phyloP scores from a whole-genome alignment of 2,113 vertebrate species.

The Amazona guildingii region DNA sequence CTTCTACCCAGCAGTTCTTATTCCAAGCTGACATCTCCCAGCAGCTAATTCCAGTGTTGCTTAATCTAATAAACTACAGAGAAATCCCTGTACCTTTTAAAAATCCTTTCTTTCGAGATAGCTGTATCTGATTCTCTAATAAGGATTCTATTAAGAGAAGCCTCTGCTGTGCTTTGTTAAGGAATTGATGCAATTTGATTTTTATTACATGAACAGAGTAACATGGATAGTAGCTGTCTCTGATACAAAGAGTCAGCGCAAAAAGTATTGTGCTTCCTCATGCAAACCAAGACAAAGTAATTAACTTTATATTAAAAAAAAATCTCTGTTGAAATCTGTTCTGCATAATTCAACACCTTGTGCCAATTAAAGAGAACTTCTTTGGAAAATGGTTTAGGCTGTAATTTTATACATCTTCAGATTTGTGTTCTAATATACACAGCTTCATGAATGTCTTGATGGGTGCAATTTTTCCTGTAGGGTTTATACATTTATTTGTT shows the following conservation, averaged over 20 bases:
- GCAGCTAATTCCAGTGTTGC: constrained; percentile 22
- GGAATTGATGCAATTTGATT: constrained; percentile 69
- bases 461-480: constrained; percentile 15
- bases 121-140: constrained; percentile 56
- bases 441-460: constrained; percentile 26
- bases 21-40: constrained; percentile 1
- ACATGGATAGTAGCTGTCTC: constrained; percentile 41
- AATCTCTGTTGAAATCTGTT: constrained; percentile 45
- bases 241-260: constrained; percentile 15
- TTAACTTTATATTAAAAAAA: constrained; percentile 62
- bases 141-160: constrained; percentile 56
- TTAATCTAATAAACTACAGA: constrained; percentile 52
- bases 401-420: constrained; percentile 18
- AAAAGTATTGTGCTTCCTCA: constrained; percentile 44
- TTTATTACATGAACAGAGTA: constrained; percentile 62
- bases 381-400: constrained; percentile 27
- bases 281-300: constrained; percentile 60
- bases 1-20: constrained; percentile 1
- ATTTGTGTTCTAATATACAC: neutral
- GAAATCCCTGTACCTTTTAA: constrained; percentile 39
- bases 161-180: constrained; percentile 56
- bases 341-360: constrained; percentile 62
- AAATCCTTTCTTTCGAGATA: constrained; percentile 41
- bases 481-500: neutral
- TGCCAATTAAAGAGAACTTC: constrained; percentile 46